Evolutionary conservation across 2,888 invertebrate species (phyloP).

Genomic region (Onchidella celtica): DNA sequence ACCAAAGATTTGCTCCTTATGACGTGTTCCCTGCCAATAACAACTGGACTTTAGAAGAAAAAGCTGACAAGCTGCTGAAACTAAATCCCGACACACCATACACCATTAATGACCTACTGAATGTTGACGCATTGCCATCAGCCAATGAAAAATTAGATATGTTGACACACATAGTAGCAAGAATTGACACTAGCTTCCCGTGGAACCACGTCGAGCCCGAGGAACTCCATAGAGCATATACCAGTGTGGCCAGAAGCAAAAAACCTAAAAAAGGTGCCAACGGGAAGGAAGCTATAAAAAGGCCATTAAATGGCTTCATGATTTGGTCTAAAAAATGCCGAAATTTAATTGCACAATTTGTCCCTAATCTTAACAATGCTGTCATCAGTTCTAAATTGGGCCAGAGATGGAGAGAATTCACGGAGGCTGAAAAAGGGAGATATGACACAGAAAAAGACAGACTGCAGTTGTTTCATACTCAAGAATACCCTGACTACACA

Average conservation of each 20-base stretch:
- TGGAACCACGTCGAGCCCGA: constrained; percentile 46
- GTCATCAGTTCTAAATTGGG: constrained; percentile 43
- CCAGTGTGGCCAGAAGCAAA: constrained; percentile 38
- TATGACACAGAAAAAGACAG: constrained; percentile 41
- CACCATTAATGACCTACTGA: constrained; percentile 13
- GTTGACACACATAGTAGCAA: constrained; percentile 37
- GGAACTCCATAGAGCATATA: constrained; percentile 41
- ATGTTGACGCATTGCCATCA: constrained; percentile 27
- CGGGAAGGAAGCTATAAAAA: constrained; percentile 30
- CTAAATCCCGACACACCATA: constrained; percentile 36
- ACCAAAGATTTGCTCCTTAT: constrained; percentile 28
- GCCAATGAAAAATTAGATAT: constrained; percentile 38
- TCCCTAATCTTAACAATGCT: constrained; percentile 43
- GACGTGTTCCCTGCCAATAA: constrained; percentile 38
- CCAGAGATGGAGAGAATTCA: constrained; percentile 30
- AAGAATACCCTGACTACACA: constrained; percentile 45
- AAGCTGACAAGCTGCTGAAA: constrained; percentile 15
- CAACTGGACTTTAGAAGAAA: constrained; percentile 34
- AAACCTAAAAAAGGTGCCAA: constrained; percentile 44
- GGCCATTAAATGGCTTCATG: constrained; percentile 50
- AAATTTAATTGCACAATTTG: constrained; percentile 39
- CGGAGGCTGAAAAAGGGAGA: constrained; percentile 27
- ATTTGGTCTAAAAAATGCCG: constrained; percentile 48
- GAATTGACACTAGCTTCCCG: constrained; percentile 16
- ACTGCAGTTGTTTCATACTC: constrained; percentile 27